Conservation (phyloP, 30 jellyfish, hydroid and myxozoan genomes). For the Morbakka virulenta region DNA sequence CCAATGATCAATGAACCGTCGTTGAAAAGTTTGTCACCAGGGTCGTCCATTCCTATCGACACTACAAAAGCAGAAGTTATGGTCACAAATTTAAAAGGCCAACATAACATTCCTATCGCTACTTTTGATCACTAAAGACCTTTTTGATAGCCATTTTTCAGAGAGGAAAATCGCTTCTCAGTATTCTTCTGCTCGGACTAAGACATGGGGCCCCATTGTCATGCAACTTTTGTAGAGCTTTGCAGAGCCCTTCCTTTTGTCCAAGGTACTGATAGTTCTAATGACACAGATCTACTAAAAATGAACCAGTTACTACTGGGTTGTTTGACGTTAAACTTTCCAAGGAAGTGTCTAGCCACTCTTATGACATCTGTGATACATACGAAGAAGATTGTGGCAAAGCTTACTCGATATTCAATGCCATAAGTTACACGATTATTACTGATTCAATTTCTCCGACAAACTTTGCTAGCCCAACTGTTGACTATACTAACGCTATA, state of each 20-base stretch:
- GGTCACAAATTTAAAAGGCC: conserved; percentile 54
- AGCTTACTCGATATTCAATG: no score
- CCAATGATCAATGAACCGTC: conserved; percentile 29
- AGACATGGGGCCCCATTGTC: no score
- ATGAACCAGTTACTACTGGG: conserved; percentile 44
- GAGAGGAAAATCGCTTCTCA: no score
- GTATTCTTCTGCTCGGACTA: no score
- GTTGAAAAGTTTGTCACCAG: background rate
- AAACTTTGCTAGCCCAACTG: conserved; percentile 29
- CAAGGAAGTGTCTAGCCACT: conserved; percentile 18
- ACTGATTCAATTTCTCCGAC: no score
- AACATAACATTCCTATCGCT: conserved; percentile 49
- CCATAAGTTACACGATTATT: no score
- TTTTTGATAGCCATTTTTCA: conserved; percentile 20
- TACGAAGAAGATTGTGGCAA: no score
- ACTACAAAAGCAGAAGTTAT: conserved; percentile 48
- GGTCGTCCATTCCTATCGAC: background rate
- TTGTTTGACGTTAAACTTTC: conserved; percentile 52
- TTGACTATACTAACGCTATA: conserved; percentile 55
- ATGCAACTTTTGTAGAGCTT: conserved; percentile 21
- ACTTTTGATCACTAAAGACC: conserved; percentile 54
- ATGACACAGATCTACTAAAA: conserved; percentile 58
- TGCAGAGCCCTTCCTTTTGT: conserved; percentile 33
- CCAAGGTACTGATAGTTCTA: conserved; percentile 67
- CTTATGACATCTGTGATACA: conserved; percentile 53